A percentile compares a stretch with the other conserved stretches of the same genome.
These are phyloP conservation scores for Micropoecilia bifurca DNA, from an alignment of 2,797 vertebrate genomes.

Conservation along the genomic window DNA sequence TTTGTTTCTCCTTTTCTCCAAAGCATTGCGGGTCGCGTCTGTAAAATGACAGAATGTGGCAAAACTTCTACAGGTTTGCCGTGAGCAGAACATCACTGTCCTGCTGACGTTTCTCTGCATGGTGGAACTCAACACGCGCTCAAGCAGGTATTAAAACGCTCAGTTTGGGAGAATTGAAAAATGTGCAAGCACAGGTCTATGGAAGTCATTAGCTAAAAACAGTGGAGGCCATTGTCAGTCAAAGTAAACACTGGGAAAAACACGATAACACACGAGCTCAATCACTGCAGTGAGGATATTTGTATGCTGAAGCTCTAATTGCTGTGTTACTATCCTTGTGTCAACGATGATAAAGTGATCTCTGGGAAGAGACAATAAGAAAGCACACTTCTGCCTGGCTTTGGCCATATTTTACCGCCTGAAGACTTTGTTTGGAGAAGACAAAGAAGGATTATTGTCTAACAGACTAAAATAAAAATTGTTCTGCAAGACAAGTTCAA, in stretches of 20 bases:
- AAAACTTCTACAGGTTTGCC: background rate
- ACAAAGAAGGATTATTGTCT: constrained; percentile 18
- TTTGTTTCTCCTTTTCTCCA: background rate
- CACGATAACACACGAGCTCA: background rate
- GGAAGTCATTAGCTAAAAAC: constrained; percentile 34
- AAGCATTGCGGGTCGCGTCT: background rate
- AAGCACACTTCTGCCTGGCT: constrained; percentile 16
- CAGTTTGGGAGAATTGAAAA: constrained; percentile 9
- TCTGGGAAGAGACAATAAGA: constrained; percentile 23
- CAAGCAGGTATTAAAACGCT: constrained; percentile 1
- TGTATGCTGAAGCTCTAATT: background rate
- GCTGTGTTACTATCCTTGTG: background rate
- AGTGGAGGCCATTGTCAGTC: constrained; percentile 5
- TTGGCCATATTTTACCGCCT: constrained; percentile 22
- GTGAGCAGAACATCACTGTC: background rate
- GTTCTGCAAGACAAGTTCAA: constrained; percentile 3
- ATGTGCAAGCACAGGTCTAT: constrained; percentile 40
- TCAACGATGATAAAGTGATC: constrained; percentile 8
- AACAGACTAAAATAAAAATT: constrained; percentile 41
- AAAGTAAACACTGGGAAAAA: background rate
- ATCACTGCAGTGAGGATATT: background rate
- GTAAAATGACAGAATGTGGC: background rate
- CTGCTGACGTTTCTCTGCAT: background rate
- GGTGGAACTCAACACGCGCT: constrained; percentile 12
- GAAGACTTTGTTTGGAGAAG: constrained; percentile 12